phyloP scores from a whole-genome alignment of 2,113 vertebrate species.

The Sula dactylatra region DNA sequence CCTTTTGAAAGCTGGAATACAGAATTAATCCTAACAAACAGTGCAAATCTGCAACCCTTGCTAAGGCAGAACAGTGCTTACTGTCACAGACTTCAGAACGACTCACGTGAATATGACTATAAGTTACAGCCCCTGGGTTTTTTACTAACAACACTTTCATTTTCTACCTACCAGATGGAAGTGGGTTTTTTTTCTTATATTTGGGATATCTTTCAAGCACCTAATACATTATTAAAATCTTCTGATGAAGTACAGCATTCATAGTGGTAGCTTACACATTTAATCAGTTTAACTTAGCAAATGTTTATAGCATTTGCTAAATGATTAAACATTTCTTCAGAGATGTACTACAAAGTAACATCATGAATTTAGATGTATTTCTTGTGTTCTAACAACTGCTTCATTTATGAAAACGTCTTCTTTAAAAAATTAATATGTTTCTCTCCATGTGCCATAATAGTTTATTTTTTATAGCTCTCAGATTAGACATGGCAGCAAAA shows the following conservation, averaged over 20 bases:
- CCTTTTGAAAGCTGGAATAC: slow-evolving; percentile 10
- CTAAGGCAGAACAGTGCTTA: background rate
- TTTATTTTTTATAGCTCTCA: background rate
- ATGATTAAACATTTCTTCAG: background rate
- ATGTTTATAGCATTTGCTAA: background rate
- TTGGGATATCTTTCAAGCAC: background rate
- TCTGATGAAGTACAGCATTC: background rate
- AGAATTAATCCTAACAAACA: slow-evolving; percentile 10
- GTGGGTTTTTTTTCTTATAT: background rate
- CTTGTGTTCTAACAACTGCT: background rate
- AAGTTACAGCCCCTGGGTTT: background rate
- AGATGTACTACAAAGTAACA: background rate
- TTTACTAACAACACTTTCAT: background rate
- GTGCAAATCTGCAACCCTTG: background rate
- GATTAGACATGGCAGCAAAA: background rate
- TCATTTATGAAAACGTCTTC: background rate
- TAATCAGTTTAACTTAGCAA: background rate
- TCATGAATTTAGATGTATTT: background rate
- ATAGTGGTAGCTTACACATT: background rate
- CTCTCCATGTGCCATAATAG: background rate
- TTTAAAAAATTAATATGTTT: background rate
- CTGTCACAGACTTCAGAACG: background rate
- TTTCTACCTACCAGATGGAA: background rate
- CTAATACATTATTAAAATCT: background rate
- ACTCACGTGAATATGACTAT: background rate